A percentile compares a stretch with the other conserved stretches of the same genome.
These are phyloP conservation scores for Lissocephala sabroskyi DNA, from an alignment of 2,888 invertebrate genomes.

Conservation along the genomic window DNA sequence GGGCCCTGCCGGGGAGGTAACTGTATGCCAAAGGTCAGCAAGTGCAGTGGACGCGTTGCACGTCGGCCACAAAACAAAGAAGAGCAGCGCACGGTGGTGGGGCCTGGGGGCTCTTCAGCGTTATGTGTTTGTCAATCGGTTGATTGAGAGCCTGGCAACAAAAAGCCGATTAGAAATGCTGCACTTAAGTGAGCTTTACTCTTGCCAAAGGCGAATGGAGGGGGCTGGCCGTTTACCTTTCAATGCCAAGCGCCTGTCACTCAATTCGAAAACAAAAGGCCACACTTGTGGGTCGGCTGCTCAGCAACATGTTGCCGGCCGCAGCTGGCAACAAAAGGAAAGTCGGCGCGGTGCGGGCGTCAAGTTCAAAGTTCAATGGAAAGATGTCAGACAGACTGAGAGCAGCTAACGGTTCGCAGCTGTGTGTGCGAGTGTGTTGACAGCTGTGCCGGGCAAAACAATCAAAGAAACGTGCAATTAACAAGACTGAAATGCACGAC, in stretches of 20 bases:
- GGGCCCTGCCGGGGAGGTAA: constrained; percentile 15
- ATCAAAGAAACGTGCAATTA: constrained; percentile 21
- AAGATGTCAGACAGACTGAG: constrained; percentile 26
- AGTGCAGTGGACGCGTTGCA: constrained; percentile 23
- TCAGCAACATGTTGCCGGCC: constrained; percentile 12
- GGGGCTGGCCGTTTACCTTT: no score
- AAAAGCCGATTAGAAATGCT: no score
- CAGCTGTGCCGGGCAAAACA: constrained; percentile 9
- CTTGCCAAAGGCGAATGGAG: no score
- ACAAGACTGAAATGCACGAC: constrained; percentile 10
- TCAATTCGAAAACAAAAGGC: constrained; percentile 21
- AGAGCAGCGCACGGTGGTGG: background rate
- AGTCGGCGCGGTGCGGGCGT: constrained; percentile 24
- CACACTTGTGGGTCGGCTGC: constrained; percentile 16
- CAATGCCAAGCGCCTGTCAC: constrained; percentile 26
- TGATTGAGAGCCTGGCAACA: no score
- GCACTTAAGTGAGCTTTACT: no score
- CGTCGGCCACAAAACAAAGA: background rate
- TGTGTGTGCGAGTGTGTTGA: constrained; percentile 27
- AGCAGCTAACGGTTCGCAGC: no score
- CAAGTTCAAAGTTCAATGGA: constrained; percentile 58
- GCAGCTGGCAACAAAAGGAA: constrained; percentile 34
- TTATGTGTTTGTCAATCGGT: no score
- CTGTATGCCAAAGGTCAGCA: constrained; percentile 49
- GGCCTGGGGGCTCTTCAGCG: background rate